phyloP scores from a whole-genome alignment of 2,113 vertebrate species.

The Lichenostomus cassidix region DNA sequence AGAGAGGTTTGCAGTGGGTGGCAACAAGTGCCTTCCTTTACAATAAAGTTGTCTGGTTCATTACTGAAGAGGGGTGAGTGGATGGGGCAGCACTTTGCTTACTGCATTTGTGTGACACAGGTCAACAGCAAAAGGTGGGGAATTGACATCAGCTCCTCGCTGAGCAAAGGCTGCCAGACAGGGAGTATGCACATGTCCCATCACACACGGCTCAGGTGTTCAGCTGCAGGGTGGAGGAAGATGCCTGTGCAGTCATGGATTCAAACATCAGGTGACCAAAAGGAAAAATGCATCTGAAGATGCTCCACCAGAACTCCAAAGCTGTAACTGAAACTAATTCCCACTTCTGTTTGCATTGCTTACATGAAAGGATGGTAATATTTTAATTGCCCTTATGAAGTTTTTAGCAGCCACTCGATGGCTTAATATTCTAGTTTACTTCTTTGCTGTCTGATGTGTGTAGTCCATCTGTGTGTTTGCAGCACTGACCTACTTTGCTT shows the following conservation, averaged over 20 bases:
- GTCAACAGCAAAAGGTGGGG: not conserved
- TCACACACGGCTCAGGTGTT: not conserved
- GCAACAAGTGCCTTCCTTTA: not conserved
- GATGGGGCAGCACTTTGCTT: not conserved
- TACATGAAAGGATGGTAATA: not conserved
- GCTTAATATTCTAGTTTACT: not conserved
- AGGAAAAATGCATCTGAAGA: not conserved
- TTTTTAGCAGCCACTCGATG: not conserved
- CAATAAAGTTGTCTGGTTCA: not conserved
- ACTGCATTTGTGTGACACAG: fast-evolving
- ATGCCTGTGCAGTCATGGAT: fast-evolving
- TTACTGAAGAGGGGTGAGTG: not conserved
- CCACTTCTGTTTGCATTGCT: not conserved
- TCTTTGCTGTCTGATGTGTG: not conserved
- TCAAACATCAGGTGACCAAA: not conserved
- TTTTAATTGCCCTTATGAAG: not conserved
- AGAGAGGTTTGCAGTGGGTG: not conserved
- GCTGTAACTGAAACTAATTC: not conserved
- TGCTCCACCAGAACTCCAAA: not conserved
- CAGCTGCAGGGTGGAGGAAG: not conserved
- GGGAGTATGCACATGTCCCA: fast-evolving
- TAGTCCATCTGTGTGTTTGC: not conserved
- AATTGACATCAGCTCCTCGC: not conserved
- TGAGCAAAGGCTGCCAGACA: not conserved
- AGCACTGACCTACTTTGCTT: conserved; percentile 7